phyloP scores from a whole-genome alignment of 2,888 invertebrate genomes.

The Perizoma flavofasciatum region DNA sequence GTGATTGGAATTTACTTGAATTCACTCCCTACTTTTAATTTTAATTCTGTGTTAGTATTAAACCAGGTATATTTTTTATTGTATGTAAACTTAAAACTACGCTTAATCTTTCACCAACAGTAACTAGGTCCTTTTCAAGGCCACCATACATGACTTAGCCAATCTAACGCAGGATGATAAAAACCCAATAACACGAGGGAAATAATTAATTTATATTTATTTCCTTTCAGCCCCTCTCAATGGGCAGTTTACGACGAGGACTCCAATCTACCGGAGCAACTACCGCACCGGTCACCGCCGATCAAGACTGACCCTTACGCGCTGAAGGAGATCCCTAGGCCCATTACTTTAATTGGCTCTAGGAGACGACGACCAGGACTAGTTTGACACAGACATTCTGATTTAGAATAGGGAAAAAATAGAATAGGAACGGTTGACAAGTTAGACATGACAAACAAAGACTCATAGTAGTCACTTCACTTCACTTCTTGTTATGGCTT shows the following conservation, averaged over 20 bases:
- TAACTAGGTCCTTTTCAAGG: no score
- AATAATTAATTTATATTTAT: no score
- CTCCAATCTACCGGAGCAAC: slow-evolving; percentile 55
- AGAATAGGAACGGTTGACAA: background rate
- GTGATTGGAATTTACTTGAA: slow-evolving; percentile 42
- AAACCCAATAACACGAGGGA: no score
- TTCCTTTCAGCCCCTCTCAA: slow-evolving; percentile 68
- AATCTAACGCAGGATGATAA: no score
- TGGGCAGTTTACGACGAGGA: slow-evolving; percentile 79
- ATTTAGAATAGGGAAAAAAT: slow-evolving; percentile 7
- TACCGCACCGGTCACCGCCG: slow-evolving; percentile 64
- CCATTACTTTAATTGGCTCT: slow-evolving; percentile 58
- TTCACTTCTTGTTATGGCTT: no score
- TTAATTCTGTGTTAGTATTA: background rate
- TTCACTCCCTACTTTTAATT: background rate
- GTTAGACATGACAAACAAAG: no score
- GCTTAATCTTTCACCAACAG: no score
- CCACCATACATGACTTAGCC: no score
- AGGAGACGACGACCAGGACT: slow-evolving; percentile 58
- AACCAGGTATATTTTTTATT: no score
- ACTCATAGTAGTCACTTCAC: no score
- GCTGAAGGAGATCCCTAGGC: slow-evolving; percentile 71
- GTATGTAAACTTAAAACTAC: no score
- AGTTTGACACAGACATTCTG: slow-evolving; percentile 34
- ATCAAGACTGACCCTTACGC: slow-evolving; percentile 71